Base-by-base conservation (phyloP, 1,140 invertebrate species). In the Chlorops oryzae region DNA sequence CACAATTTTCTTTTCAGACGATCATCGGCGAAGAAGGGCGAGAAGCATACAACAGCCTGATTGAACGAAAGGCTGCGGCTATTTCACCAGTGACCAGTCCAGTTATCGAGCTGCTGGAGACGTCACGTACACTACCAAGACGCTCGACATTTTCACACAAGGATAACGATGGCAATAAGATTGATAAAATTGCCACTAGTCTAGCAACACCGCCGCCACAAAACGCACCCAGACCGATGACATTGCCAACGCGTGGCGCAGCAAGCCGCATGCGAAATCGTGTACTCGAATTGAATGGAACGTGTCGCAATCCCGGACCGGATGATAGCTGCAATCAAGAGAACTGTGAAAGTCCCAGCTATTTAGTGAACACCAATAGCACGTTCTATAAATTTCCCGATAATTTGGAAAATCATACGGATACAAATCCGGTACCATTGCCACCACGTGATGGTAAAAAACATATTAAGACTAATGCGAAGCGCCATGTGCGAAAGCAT, bases 31-130 rank as follows among this genome's bases (percentile, higher is more conserved):
- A 85, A 55, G 86, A 89, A 61, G 84, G 90, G 25, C 90, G 92
- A 63, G 84, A 90, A 64, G 93, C 91, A 0, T 97, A 96, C 76
- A 88, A 90, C 64, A 86, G 86, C 57, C 75, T 97, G 25, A 90
- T 97, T 32, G 91, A 94, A 58, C 84, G 67, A 25, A 70, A 70
- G 42, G 54, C 57, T n/a, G 57, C 65, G 35, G 38, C 23, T 15
- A 48, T 61, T 23, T 65, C 59, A 51, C 65, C 65, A 13, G 65
- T 59, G 0, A 62, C 61, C 2, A 61, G 57, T 4, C 39, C 70
- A 44, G 44, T 70, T 13, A 57, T 64, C 2, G 58, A 70, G 49
- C 52, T 65, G 5, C 35, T 70, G 51, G 57, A 56, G 38, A 56
- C 59, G 2, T 47, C 59, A 15, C 62, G 61, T 50, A 64, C 62